Percentiles rank a stretch among this genome's conserved stretches.
Conservation (phyloP, 1,140 invertebrate genomes). For the Neomicropteryx cornuta region DNA sequence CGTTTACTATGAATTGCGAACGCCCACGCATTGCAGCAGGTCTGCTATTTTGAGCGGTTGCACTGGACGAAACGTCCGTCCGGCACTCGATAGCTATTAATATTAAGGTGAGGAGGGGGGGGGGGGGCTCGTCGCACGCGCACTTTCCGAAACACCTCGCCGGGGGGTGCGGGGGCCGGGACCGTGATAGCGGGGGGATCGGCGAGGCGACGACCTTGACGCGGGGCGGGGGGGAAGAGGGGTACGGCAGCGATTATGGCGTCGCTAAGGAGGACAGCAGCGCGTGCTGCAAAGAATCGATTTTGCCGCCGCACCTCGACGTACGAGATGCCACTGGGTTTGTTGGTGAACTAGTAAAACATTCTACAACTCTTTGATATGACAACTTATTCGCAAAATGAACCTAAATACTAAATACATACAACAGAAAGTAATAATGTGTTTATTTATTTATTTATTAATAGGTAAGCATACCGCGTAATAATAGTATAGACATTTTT, state of each 20-base stretch:
- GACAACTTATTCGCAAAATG: no score
- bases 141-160: constrained; percentile 28
- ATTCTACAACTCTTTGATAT: no score
- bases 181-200: constrained; percentile 24
- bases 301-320: constrained; percentile 31
- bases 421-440: no score
- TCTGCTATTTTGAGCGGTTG: background rate
- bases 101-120: background rate
- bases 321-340: no score
- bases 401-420: no score
- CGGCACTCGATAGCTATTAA: background rate
- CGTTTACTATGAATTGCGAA: no score
- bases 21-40: no score
- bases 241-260: constrained; percentile 29
- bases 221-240: constrained; percentile 11
- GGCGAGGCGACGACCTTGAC: constrained; percentile 19
- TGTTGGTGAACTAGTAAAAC: no score
- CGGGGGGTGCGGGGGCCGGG: constrained; percentile 29
- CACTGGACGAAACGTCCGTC: background rate
- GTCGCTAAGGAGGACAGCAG: constrained; percentile 39
- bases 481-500: no score
- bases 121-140: constrained; percentile 1
- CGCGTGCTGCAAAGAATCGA: constrained; percentile 34
- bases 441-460: no score
- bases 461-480: no score